phyloP scores from a whole-genome alignment of 2,113 vertebrate genomes.

The Galbula dea region DNA sequence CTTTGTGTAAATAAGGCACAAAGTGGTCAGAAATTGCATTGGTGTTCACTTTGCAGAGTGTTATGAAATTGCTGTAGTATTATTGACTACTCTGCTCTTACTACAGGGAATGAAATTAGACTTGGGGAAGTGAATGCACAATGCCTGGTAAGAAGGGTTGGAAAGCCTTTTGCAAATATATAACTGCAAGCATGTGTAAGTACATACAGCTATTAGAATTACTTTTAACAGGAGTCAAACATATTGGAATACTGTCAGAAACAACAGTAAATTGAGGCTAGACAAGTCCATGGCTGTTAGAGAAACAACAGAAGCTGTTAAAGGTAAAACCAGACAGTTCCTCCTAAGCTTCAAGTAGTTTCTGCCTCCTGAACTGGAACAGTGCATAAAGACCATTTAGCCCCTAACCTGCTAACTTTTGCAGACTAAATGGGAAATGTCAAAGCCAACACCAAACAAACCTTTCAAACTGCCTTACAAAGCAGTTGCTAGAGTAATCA shows the following conservation, averaged over 20 bases:
- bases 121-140: not conserved
- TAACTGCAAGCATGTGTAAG: fast-evolving
- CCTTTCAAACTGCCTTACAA: not conserved
- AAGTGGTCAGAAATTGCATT: not conserved
- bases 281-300: not conserved
- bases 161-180: not conserved
- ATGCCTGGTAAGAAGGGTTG: not conserved
- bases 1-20: not conserved
- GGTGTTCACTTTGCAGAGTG: not conserved
- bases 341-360: not conserved
- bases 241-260: not conserved
- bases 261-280: not conserved
- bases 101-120: not conserved
- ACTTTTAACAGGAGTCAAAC: not conserved
- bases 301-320: not conserved
- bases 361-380: not conserved
- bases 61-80: not conserved
- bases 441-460: not conserved
- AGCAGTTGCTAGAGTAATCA: not conserved
- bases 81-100: not conserved
- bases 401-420: not conserved
- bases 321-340: not conserved
- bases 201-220: fast-evolving
- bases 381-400: not conserved
- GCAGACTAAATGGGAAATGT: not conserved